These are phyloP conservation scores for Eupsilia transversa DNA, from an alignment of 2,888 invertebrate species.

Conservation along the genomic window DNA sequence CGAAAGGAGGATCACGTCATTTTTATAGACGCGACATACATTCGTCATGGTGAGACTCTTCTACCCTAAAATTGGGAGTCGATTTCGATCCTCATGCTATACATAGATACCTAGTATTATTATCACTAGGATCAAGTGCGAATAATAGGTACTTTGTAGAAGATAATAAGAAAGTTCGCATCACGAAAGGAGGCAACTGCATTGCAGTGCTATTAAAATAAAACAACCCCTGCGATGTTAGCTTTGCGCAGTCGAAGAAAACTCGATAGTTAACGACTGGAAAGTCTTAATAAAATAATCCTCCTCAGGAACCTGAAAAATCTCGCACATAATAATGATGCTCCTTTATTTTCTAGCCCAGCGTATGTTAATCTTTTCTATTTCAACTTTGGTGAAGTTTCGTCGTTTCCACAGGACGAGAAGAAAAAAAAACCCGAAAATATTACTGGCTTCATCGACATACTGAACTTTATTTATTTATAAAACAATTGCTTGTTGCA, in stretches of 20 bases:
- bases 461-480: too few species aligned
- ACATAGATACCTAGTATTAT: neutral
- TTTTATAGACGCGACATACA: neutral
- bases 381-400: neutral
- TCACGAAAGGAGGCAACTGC: constrained; percentile 6
- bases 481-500: too few species aligned
- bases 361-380: neutral
- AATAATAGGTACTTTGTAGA: neutral
- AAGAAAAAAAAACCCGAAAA: neutral
- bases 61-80: neutral
- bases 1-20: neutral
- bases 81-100: neutral
- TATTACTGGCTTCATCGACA: neutral
- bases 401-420: neutral
- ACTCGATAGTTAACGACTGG: too few species aligned
- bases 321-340: too few species aligned
- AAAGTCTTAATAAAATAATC: too few species aligned
- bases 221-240: neutral
- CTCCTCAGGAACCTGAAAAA: neutral
- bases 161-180: neutral
- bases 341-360: neutral
- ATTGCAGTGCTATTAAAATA: constrained; percentile 25
- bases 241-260: neutral
- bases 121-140: neutral
- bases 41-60: neutral